Conservation (phyloP, 1,140 invertebrate genomes). For the Diuraphis noxia region DNA sequence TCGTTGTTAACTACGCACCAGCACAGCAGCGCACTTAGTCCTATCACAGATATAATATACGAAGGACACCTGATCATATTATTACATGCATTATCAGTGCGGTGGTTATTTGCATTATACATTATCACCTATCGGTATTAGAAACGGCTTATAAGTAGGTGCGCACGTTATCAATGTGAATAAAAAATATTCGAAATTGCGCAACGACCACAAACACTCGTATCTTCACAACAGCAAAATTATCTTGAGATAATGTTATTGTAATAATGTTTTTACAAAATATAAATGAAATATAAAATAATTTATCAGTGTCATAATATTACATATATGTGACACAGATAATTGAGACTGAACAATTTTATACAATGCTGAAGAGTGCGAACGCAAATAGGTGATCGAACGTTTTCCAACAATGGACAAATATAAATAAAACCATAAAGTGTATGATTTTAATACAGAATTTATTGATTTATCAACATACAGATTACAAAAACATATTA, state of each 20-base stretch:
- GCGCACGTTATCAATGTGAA: neutral
- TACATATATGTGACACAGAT: constrained; percentile 1
- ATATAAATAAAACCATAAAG: neutral
- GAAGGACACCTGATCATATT: constrained; percentile 20
- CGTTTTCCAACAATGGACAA: neutral
- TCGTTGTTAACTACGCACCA: neutral
- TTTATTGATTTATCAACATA: no score
- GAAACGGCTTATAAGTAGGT: constrained; percentile 27
- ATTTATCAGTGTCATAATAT: constrained; percentile 10
- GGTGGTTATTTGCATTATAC: constrained; percentile 18
- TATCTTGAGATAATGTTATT: constrained; percentile 9
- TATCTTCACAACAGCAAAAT: constrained; percentile 14
- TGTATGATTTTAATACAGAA: no score
- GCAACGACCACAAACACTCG: neutral
- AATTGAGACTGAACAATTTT: neutral
- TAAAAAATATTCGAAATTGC: constrained; percentile 27
- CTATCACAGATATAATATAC: neutral
- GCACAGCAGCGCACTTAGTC: constrained; percentile 7
- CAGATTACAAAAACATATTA: neutral
- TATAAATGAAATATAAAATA: neutral
- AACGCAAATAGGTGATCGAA: neutral
- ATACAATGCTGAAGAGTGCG: neutral
- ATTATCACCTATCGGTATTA: constrained; percentile 15
- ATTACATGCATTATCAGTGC: neutral
- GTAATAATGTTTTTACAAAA: neutral